phyloP scores from a whole-genome alignment of 2,888 invertebrate species.

The Ochropleura plecta region DNA sequence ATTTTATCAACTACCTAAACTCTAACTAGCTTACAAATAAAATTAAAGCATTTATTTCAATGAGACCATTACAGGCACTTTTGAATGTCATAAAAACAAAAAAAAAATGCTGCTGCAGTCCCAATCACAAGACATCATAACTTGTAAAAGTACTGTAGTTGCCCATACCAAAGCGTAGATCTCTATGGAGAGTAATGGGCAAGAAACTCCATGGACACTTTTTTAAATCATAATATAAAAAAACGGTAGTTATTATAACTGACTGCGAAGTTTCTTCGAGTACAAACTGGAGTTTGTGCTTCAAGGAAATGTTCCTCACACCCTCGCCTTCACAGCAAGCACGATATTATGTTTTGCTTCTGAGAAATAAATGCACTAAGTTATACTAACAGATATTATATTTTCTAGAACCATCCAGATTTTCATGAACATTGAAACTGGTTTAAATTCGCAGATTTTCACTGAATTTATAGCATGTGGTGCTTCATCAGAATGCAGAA shows the following conservation, averaged over 20 bases:
- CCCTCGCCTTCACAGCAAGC: not conserved
- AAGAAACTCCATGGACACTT: too few species aligned
- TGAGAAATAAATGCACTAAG: conserved; percentile 4
- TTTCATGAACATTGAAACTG: conserved; percentile 1
- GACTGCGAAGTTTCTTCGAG: conserved; percentile 31
- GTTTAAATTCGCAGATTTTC: not conserved
- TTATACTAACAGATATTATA: not conserved
- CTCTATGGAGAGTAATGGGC: too few species aligned
- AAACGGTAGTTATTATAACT: not conserved
- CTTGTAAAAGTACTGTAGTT: too few species aligned
- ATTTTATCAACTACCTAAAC: too few species aligned
- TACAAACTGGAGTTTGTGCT: conserved; percentile 15
- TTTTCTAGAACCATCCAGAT: not conserved
- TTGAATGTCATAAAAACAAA: too few species aligned
- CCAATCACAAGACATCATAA: too few species aligned
- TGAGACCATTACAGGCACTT: too few species aligned
- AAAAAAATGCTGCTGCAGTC: too few species aligned
- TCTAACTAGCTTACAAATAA: too few species aligned
- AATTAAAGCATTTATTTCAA: too few species aligned
- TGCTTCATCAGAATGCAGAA: not conserved
- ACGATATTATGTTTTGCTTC: conserved; percentile 33
- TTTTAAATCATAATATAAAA: not conserved
- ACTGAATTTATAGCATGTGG: not conserved
- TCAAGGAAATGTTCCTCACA: conserved; percentile 9
- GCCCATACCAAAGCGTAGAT: too few species aligned